Conservation (phyloP, 2,888 invertebrate genomes). For the Ypsolopha sequella region DNA sequence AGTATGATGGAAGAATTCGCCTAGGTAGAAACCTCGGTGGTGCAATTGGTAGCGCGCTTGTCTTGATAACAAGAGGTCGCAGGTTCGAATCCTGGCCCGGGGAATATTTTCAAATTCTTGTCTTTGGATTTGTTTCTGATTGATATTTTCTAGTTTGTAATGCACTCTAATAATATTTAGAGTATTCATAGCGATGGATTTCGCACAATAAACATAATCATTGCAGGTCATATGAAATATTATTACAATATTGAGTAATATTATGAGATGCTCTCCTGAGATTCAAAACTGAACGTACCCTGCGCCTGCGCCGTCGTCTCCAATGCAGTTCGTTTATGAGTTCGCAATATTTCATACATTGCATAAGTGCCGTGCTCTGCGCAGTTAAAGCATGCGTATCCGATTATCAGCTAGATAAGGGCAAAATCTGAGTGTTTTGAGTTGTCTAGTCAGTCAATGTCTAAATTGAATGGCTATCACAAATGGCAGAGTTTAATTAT, state of each 20-base stretch:
- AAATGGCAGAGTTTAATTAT: neutral
- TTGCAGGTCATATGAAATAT: too few species aligned
- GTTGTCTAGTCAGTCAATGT: conserved; percentile 28
- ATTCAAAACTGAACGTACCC: neutral
- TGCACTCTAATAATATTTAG: too few species aligned
- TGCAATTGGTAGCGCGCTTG: too few species aligned
- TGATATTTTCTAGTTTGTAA: too few species aligned
- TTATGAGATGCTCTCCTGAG: neutral
- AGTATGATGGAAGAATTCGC: too few species aligned
- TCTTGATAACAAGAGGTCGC: too few species aligned
- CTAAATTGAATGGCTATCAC: neutral
- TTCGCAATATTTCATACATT: conserved; percentile 61
- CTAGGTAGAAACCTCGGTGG: too few species aligned
- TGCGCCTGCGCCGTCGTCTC: conserved; percentile 16
- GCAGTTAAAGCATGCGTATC: conserved; percentile 30
- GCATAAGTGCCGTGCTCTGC: conserved; percentile 41
- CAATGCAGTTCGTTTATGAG: conserved; percentile 31
- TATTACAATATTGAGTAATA: neutral
- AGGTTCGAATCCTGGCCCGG: too few species aligned
- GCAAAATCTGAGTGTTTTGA: conserved; percentile 39
- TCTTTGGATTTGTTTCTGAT: too few species aligned
- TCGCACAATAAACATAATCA: too few species aligned
- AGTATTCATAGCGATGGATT: too few species aligned
- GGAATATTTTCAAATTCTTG: too few species aligned
- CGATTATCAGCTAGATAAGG: conserved; percentile 49